phyloP scores from a whole-genome alignment of 2,113 vertebrate species.

The Apteryx owenii region DNA sequence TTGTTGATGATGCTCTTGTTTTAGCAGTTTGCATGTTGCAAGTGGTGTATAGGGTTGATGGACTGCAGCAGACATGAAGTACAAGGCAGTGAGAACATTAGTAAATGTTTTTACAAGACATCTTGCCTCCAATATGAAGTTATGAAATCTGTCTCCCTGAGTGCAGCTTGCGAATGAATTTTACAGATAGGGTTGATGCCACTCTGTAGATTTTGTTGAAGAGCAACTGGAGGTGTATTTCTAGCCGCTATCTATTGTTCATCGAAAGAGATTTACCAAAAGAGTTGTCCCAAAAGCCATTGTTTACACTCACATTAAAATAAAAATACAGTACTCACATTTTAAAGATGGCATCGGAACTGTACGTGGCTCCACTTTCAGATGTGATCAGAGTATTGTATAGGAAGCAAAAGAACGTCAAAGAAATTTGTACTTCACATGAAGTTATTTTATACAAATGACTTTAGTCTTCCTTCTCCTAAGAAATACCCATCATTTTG shows the following conservation, averaged over 20 bases:
- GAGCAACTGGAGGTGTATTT: neutral
- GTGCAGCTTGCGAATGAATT: neutral
- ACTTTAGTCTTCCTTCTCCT: neutral
- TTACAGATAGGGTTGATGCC: slow-evolving; percentile 11
- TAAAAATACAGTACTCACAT: neutral
- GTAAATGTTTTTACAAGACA: slow-evolving; percentile 47
- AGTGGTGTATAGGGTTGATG: slow-evolving; percentile 19
- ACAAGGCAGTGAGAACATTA: slow-evolving; percentile 11
- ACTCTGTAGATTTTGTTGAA: neutral
- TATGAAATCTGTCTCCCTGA: slow-evolving; percentile 47
- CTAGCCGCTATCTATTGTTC: neutral
- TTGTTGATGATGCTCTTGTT: slow-evolving; percentile 29
- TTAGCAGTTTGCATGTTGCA: slow-evolving; percentile 52
- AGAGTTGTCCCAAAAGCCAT: neutral
- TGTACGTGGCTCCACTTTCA: neutral
- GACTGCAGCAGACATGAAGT: slow-evolving; percentile 48
- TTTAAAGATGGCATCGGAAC: neutral
- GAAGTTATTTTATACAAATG: neutral
- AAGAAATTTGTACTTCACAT: neutral
- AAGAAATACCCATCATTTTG: neutral
- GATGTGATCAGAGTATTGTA: neutral
- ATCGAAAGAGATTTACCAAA: neutral
- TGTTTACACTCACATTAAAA: neutral
- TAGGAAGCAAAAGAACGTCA: neutral
- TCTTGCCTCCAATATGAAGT: slow-evolving; percentile 33